Conservation (phyloP, 1,140 invertebrate species). For the Cydia splendana region DNA sequence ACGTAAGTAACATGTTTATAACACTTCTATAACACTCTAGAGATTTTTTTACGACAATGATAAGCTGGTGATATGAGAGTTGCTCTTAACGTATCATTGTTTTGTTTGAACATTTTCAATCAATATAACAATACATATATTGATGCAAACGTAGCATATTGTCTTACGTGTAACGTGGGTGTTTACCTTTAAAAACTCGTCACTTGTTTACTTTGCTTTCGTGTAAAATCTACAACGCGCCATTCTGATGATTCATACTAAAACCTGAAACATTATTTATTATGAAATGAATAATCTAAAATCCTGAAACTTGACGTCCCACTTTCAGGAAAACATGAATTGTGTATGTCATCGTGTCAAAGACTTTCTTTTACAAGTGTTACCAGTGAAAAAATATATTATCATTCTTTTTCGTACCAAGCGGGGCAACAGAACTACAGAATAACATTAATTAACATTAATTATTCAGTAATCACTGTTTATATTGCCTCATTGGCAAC, state of each 20-base stretch:
- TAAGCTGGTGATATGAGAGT: neutral
- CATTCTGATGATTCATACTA: no score
- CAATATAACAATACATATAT: neutral
- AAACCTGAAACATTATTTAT: neutral
- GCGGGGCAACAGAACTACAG: neutral
- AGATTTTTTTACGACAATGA: neutral
- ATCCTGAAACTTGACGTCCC: neutral
- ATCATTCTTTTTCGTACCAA: neutral
- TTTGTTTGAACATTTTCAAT: neutral
- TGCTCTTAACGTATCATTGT: neutral
- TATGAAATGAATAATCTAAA: neutral
- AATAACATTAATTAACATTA: neutral
- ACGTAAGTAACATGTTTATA: conserved; percentile 5
- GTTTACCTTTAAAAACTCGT: neutral
- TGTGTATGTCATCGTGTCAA: neutral
- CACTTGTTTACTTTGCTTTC: neutral
- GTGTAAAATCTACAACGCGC: neutral
- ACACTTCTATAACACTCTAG: neutral
- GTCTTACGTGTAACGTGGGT: neutral
- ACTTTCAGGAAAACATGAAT: neutral
- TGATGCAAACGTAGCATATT: no score
- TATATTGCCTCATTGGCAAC: neutral
- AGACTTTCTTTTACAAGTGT: neutral
- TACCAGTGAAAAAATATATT: neutral
- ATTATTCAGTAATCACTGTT: neutral